A percentile compares a stretch with the other conserved stretches of the same genome.
Conservation (phyloP, 1,140 invertebrate species). For the Ylistrum balloti region DNA sequence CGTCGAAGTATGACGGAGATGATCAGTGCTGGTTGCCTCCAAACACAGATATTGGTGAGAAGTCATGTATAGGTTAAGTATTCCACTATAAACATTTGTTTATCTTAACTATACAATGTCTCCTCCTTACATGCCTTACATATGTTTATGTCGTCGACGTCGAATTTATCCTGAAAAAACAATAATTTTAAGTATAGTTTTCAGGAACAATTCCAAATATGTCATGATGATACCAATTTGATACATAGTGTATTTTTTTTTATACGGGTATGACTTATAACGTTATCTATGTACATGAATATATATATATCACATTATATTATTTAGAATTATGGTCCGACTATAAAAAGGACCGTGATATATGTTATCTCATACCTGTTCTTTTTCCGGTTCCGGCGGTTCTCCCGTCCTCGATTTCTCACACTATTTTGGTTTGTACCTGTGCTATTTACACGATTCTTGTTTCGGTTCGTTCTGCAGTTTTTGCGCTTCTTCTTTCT, state of each 20-base stretch:
- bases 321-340: too few species aligned
- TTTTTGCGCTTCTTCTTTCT: constrained; percentile 25
- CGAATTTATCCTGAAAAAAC: not conserved
- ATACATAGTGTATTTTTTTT: too few species aligned
- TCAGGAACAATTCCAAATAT: too few species aligned
- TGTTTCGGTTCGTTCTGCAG: constrained; percentile 1
- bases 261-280: too few species aligned
- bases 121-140: not conserved
- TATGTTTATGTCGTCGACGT: not conserved
- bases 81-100: not conserved
- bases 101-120: not conserved
- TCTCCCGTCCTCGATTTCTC: not conserved
- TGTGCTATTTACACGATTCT: not conserved
- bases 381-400: constrained; percentile 36
- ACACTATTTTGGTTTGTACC: not conserved
- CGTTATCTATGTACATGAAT: too few species aligned
- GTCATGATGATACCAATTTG: too few species aligned
- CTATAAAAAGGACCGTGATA: too few species aligned
- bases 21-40: not conserved
- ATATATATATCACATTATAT: too few species aligned
- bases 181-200: too few species aligned
- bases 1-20: not conserved
- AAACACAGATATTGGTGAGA: not conserved
- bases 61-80: not conserved
- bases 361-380: not conserved